Percentiles rank a stretch among this genome's conserved stretches.
Conservation (phyloP, 2,888 invertebrate species). For the Formica aserva region DNA sequence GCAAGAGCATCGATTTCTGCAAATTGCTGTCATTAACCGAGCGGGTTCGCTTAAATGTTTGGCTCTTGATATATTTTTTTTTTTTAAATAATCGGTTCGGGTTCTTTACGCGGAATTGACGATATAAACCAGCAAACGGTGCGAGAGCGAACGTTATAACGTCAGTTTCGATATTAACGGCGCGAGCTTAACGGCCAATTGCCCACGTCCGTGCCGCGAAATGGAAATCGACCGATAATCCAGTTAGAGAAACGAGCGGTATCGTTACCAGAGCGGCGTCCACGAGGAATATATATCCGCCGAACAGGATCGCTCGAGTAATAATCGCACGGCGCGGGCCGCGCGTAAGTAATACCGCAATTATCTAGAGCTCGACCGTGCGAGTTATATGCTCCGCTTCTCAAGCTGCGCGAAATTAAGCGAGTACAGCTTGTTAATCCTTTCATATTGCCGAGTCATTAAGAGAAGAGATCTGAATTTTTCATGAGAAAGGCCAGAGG, state of each 20-base stretch:
- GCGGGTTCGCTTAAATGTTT: conserved; percentile 64
- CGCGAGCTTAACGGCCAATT: conserved; percentile 57
- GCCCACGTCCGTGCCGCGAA: conserved; percentile 56
- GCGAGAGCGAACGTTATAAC: conserved; percentile 29
- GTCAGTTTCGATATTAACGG: conserved; percentile 49
- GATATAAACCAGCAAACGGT: not conserved
- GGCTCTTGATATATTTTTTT: conserved; percentile 73
- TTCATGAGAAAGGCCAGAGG: not conserved
- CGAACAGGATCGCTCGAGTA: conserved; percentile 27
- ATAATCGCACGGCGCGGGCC: conserved; percentile 28
- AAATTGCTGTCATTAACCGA: conserved; percentile 74
- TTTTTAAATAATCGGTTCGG: conserved; percentile 59
- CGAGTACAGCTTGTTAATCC: conserved; percentile 12
- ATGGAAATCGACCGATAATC: conserved; percentile 64
- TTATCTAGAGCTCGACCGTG: conserved; percentile 47
- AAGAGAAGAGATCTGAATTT: not conserved
- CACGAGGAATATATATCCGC: conserved; percentile 34
- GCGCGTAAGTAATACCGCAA: conserved; percentile 56
- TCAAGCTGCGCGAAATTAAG: conserved; percentile 23
- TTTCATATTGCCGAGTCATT: conserved; percentile 18
- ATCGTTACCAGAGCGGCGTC: conserved; percentile 47
- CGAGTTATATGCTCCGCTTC: conserved; percentile 20
- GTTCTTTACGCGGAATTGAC: conserved; percentile 60
- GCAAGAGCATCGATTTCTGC: conserved; percentile 9
- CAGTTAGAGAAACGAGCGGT: conserved; percentile 54